A percentile compares a stretch with the other conserved stretches of the same genome.
These are phyloP conservation scores for Aspidapion aeneum DNA, from an alignment of 2,888 invertebrate species.

Conservation along the genomic window DNA sequence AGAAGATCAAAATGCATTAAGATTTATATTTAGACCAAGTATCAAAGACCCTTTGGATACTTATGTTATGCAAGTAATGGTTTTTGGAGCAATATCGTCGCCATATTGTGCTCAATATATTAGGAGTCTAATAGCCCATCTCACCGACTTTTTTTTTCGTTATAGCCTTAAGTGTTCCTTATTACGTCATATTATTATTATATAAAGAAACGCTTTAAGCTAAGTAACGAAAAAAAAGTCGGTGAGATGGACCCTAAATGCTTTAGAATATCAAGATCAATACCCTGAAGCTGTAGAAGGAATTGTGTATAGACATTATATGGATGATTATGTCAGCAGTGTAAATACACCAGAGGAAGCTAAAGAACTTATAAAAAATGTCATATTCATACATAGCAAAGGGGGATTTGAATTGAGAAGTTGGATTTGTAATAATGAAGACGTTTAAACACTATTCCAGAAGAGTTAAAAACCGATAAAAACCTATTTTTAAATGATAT, in stretches of 20 bases:
- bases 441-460: not conserved
- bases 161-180: too few species aligned
- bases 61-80: not conserved
- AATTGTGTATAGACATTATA: not conserved
- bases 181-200: too few species aligned
- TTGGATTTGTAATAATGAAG: not conserved
- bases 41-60: not conserved
- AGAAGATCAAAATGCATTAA: not conserved
- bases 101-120: conserved; percentile 1
- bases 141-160: too few species aligned
- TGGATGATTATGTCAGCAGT: not conserved
- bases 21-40: not conserved
- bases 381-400: too few species aligned
- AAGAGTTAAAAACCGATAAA: not conserved
- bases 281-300: not conserved
- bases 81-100: not conserved
- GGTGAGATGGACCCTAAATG: too few species aligned
- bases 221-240: too few species aligned
- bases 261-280: conserved; percentile 1
- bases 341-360: not conserved
- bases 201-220: too few species aligned
- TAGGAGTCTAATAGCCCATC: too few species aligned
- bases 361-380: not conserved
- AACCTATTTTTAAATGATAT: not conserved
- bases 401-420: not conserved